These are phyloP conservation scores for Sprattus sprattus DNA, from an alignment of 2,113 vertebrate species.

Conservation along the genomic window DNA sequence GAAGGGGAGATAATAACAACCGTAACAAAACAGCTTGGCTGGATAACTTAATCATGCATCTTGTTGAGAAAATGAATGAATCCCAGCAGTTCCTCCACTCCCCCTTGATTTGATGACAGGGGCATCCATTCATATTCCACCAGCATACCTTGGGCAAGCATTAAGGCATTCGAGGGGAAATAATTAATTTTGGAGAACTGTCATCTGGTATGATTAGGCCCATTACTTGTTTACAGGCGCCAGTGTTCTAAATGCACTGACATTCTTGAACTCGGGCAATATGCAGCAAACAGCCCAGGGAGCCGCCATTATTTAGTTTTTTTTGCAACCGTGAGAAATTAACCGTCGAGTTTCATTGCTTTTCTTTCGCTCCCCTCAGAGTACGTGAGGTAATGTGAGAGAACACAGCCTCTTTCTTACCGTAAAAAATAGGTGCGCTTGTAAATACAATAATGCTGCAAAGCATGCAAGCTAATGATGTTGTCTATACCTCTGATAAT, in stretches of 20 bases:
- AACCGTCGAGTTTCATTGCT: background rate
- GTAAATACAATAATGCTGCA: background rate
- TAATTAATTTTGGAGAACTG: conserved; percentile 54
- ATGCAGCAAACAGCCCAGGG: background rate
- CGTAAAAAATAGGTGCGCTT: background rate
- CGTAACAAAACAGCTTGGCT: conserved; percentile 4
- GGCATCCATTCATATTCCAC: conserved; percentile 45
- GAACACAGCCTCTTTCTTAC: background rate
- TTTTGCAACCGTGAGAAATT: conserved; percentile 1
- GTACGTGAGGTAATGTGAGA: background rate
- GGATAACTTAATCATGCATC: conserved; percentile 18
- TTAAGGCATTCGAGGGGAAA: conserved; percentile 56
- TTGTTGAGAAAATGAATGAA: conserved; percentile 18
- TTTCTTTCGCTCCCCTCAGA: background rate
- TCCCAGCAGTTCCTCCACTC: conserved; percentile 4
- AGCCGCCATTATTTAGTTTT: conserved; percentile 14
- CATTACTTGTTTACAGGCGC: conserved; percentile 53
- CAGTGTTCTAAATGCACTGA: conserved; percentile 12
- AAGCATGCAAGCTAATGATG: conserved; percentile 12
- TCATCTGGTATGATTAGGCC: conserved; percentile 55
- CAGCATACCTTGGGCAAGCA: conserved; percentile 41
- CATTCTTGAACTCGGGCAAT: conserved; percentile 24
- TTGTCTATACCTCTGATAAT: background rate
- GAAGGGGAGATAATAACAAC: background rate
- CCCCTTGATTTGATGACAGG: conserved; percentile 19